Base-by-base conservation (phyloP, 2,113 vertebrate species). In the Balaeniceps rex region DNA sequence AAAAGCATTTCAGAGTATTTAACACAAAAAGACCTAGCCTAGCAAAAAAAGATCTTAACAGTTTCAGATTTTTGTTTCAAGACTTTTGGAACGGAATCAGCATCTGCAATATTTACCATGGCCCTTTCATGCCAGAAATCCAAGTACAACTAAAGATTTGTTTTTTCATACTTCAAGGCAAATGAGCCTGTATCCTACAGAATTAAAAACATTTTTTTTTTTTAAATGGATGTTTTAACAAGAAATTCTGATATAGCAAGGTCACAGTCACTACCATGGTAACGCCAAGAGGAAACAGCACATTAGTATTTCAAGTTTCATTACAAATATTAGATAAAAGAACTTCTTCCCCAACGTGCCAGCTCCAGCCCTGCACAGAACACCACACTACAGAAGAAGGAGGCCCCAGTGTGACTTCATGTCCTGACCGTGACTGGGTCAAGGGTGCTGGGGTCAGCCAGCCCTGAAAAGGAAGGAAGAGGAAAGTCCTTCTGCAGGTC, bases 261-360 rank as follows among this genome's bases (percentile, higher is more conserved):
- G 95, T 94, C 94, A 93, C 60, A 58, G 84, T 13, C 94, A 86
- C 89, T 91, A 51, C 75, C 82, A 81, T 47, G 84, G 68, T 64
- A 96, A 96, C 83, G 1, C 49, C 83, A 88, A 83, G 69, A 94
- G 86, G 42, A 96, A 98, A 95, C 51, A 87, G 71, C 52, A 69
- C 14, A 5, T 46, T 44, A 88, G 87, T 65, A 76, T 21, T 78
- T 75, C 81, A 63, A 68, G 75, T 92, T 94, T 88, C 84, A 89
- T n/a, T 52, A 90, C n/a, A 96, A 97, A 84, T 63, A 81, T 10
- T 40, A 52, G 44, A 70, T 91, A 85, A 82, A 92, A 97, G 36
- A 90, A 44, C 63, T 85, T 80, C 95, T 94, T 94, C 31, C 47
- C 47, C 75, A 82, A 5, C 70, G 52, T 82, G 55, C 38, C 61